phyloP scores from a whole-genome alignment of 2,888 invertebrate genomes.

The Saturnia pavonia region DNA sequence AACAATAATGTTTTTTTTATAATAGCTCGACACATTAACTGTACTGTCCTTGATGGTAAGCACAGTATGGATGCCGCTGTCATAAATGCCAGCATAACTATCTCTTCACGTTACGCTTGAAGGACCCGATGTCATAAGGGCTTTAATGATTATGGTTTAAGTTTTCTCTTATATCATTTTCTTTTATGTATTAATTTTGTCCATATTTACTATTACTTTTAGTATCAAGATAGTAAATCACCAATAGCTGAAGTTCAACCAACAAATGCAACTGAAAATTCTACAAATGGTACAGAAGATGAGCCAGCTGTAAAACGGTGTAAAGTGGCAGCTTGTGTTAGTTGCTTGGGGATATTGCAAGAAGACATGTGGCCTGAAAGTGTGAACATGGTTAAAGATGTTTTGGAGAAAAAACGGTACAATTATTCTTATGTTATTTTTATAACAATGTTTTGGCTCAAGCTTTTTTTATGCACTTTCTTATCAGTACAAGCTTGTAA shows the following conservation, averaged over 20 bases:
- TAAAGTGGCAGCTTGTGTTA: slow-evolving; percentile 81
- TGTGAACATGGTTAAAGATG: slow-evolving; percentile 74
- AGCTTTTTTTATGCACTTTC: neutral
- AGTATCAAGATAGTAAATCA: neutral
- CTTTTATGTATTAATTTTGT: neutral
- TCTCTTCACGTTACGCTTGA: too few relatives aligned
- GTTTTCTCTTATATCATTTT: neutral
- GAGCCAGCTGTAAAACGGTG: slow-evolving; percentile 60
- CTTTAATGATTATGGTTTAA: too few relatives aligned
- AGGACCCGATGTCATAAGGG: too few relatives aligned
- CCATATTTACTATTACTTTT: neutral
- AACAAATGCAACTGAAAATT: slow-evolving; percentile 16
- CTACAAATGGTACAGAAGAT: slow-evolving; percentile 27
- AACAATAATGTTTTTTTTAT: too few relatives aligned
- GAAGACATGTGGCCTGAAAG: slow-evolving; percentile 79
- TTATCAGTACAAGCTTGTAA: neutral
- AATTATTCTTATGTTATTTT: neutral
- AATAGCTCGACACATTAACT: too few relatives aligned
- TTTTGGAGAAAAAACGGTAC: slow-evolving; percentile 76
- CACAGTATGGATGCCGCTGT: too few relatives aligned
- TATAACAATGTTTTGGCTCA: neutral
- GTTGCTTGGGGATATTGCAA: slow-evolving; percentile 89
- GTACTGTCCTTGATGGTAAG: too few relatives aligned
- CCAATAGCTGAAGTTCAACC: neutral
- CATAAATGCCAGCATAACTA: too few relatives aligned